phyloP scores from a whole-genome alignment of 2,113 vertebrate genomes.

The Spilogale gracilis region DNA sequence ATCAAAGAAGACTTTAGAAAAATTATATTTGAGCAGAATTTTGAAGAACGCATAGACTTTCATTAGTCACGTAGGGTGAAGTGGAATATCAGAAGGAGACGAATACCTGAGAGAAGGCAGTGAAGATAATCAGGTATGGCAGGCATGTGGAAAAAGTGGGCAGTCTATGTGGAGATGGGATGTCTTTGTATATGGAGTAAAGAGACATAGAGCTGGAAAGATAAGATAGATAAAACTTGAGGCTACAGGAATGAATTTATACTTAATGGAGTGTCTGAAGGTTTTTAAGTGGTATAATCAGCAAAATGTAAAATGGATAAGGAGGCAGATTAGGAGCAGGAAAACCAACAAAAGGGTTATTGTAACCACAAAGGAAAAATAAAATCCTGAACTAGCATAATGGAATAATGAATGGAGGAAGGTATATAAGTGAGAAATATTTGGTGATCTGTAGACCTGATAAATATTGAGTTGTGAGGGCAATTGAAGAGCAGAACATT shows the following conservation, averaged over 20 bases:
- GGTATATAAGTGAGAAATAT: neutral
- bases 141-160: neutral
- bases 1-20: neutral
- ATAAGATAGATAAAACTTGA: neutral
- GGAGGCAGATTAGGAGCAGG: neutral
- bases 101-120: neutral
- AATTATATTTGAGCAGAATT: neutral
- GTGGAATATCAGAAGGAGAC: neutral
- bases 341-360: neutral
- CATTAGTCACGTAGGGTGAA: neutral
- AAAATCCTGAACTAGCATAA: neutral
- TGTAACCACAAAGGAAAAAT: neutral
- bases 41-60: neutral
- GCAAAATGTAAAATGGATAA: neutral
- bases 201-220: neutral
- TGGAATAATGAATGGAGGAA: neutral
- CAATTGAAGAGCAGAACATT: neutral
- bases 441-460: neutral
- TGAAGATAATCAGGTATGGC: neutral
- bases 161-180: accelerated
- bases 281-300: neutral
- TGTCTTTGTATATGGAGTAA: neutral
- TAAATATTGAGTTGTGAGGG: neutral
- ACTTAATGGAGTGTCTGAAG: neutral
- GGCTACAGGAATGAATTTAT: neutral